Base-by-base conservation (phyloP, 2,113 vertebrate genomes). In the Phalacrocorax aristotelis region DNA sequence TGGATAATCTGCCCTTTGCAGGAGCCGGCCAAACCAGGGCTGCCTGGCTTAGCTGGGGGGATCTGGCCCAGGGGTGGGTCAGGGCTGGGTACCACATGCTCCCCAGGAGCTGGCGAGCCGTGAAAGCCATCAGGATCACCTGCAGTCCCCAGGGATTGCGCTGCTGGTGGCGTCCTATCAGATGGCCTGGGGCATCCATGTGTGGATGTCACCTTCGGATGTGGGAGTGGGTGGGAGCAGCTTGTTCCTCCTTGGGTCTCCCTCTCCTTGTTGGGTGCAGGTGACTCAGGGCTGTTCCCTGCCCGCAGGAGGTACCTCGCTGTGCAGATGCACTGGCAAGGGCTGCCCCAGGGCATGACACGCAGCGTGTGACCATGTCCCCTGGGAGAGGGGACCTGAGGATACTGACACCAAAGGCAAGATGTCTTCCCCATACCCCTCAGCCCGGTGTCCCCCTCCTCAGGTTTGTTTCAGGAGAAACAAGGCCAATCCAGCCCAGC, bases 131-230 rank as follows among this genome's bases (percentile, higher is more conserved):
- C 27, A 6, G 9, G 30, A 54, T 44, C 54, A 32, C 30, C 9
- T 62, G 40, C 3, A 0, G 27, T 61, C 60, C 40, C 29, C 27
- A 36, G 20, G 8, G 32, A 2, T 27, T 83, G 66, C 6, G 5
- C 21, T 86, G 23, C 30, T 74, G 46, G 15, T 6, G 10, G 5
- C 0, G 0, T 83, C 68, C 48, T 75, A 81, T 29, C 36, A 26
- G 25, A 4, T 62, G 68, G 17, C 54, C 26, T 52, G 36, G 23
- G 46, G 42, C 30, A n/a, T 20, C 34, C 64, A 27, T 0, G 0
- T 1, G 6, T 9, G 19, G 55, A 26, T 4, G 0, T 72, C 66
- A 44, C 20, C 57, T 80, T 55, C 5, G 0, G 40, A 40, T 0
- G 0, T 26, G 44, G n/a, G 44, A 85, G 26, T 1, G 5, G 51